Percentiles rank a stretch among this genome's conserved stretches.
Evolutionary conservation across 2,888 invertebrate genomes (phyloP).

Genomic region (Tipula lateralis): DNA sequence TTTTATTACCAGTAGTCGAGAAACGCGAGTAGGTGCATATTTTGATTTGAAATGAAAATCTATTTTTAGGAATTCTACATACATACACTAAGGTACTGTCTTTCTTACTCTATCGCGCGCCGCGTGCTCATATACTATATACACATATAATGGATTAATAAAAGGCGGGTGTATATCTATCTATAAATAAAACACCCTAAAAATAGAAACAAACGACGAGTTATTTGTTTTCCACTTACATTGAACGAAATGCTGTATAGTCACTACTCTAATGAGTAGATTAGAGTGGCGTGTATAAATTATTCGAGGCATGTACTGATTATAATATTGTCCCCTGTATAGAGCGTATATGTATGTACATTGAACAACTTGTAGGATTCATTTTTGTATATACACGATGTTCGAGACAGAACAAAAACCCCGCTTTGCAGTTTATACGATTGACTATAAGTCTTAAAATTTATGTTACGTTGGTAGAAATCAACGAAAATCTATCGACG

Average conservation of each 20-base stretch:
- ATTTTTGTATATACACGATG: background rate
- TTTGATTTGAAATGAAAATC: background rate
- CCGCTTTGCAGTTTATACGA: background rate
- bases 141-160: background rate
- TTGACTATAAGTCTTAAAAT: background rate
- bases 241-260: background rate
- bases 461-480: conserved; percentile 45
- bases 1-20: background rate
- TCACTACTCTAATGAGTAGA: background rate
- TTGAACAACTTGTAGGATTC: conserved; percentile 4
- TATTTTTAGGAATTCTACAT: background rate
- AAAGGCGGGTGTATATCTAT: conserved; percentile 15
- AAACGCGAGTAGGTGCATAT: background rate
- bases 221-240: background rate
- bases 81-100: background rate
- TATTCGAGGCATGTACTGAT: background rate
- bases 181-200: conserved; percentile 25
- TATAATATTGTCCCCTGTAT: background rate
- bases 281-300: background rate
- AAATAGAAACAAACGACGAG: background rate
- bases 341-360: background rate
- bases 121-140: background rate
- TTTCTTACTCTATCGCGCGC: background rate
- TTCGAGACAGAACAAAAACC: background rate
- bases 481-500: conserved; percentile 48